Base-by-base conservation (phyloP, 2,888 invertebrate genomes). In the Chaetogeoica ovagalla region DNA sequence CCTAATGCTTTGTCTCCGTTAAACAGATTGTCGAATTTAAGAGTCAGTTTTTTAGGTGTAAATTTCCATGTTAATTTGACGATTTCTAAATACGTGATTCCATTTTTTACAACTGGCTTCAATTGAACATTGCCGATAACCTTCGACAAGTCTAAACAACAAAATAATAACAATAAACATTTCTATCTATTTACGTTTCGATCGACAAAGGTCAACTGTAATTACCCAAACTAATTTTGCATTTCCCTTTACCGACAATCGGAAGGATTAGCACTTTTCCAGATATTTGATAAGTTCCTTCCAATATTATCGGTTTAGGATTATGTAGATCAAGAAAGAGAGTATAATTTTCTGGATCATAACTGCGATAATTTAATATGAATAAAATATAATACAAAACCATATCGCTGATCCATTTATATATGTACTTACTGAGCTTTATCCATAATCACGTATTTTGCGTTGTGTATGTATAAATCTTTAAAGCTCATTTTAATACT, bases 241-340 rank as follows among this genome's bases (percentile, higher is more conserved):
- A 84, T 59, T 75, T 83, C 23, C 85, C 85, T 21, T 83, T 83
- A 63, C 85, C 85, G 19, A 81, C 82, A 69, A 85, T 83, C 8
- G 85, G 85, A 13, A 85, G 72, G 15, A 85, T 75, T 37, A 85
- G 81, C 60, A 85, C 83, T 83, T 84, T 84, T 30, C 85, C 85
- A 17, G 76, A 68, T 69, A 84, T 83, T 30, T 82, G 82, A 81
- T 85, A 85, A 21, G 82, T 71, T 0, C 90, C 92, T 4, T 91
- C 86, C 83, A 93, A 90, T 84, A 90, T 89, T 85, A 93, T n/a
- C 2, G 81, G 55, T 43, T 63, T 30, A 23, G 65, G 21, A 15
- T 55, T 19, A 15, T 82, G 43, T n/a, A 59, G 1, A 2, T 76
- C 66, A 8, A 5, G 0, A n/a, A n/a, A 19, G 1, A 68, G 1